phyloP scores from a whole-genome alignment of 2,888 invertebrate species.

The Eupelmus urozonus region DNA sequence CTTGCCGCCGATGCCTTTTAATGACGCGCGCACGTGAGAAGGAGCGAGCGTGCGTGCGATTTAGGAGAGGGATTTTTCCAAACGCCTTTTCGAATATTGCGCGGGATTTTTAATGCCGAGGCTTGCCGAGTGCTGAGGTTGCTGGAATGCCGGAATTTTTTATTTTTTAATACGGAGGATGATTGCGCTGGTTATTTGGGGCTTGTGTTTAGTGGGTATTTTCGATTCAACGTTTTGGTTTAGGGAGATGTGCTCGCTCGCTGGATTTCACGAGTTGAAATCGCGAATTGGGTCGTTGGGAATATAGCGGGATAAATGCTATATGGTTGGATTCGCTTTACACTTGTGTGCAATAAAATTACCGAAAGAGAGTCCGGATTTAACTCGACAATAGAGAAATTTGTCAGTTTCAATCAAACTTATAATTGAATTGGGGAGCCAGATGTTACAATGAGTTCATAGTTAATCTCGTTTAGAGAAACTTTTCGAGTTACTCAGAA shows the following conservation, averaged over 20 bases:
- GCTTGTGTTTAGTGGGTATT: too few species aligned
- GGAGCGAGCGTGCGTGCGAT: too few species aligned
- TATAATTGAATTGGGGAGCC: slow-evolving; percentile 14
- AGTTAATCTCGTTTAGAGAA: neutral
- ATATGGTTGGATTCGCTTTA: too few species aligned
- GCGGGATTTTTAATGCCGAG: neutral
- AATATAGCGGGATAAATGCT: too few species aligned
- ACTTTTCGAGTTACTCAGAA: neutral
- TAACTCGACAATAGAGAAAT: neutral
- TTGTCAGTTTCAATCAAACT: neutral
- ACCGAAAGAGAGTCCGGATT: neutral
- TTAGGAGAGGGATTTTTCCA: too few species aligned
- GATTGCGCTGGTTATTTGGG: too few species aligned
- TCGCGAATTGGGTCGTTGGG: too few species aligned
- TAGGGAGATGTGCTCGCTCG: too few species aligned
- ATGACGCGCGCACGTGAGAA: neutral
- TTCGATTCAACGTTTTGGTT: too few species aligned
- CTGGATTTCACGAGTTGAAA: too few species aligned
- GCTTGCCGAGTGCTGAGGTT: neutral
- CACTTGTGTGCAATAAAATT: neutral
- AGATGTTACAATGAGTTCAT: neutral
- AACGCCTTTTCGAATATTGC: neutral
- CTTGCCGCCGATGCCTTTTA: neutral
- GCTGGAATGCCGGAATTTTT: neutral
- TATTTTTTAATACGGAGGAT: neutral